These are phyloP conservation scores for Scaptomyza cyrtandrae DNA, from an alignment of 2,888 invertebrate species.

Conservation along the genomic window DNA sequence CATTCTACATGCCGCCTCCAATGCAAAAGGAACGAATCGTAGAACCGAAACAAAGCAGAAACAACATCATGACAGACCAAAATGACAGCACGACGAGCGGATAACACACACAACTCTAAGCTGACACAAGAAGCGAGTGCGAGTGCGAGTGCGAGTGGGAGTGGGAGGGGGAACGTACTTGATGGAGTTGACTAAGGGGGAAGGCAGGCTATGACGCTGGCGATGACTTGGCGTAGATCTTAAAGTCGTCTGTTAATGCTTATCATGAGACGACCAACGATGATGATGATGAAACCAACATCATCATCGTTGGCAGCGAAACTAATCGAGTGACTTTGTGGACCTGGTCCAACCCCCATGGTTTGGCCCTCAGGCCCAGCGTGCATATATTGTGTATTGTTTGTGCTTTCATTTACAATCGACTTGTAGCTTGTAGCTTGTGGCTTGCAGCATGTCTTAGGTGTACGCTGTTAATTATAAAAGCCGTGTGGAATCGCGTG, in stretches of 20 bases:
- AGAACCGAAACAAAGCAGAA: constrained; percentile 51
- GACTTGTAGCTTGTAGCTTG: constrained; percentile 49
- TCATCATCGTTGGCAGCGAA: constrained; percentile 66
- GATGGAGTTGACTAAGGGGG: constrained; percentile 32
- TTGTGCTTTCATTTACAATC: constrained; percentile 71
- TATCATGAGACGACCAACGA: constrained; percentile 57
- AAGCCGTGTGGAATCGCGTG: constrained; percentile 45
- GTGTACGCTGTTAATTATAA: constrained; percentile 69
- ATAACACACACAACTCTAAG: constrained; percentile 46
- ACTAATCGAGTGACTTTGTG: constrained; percentile 74
- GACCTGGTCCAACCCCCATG: constrained; percentile 64
- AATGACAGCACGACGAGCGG: constrained; percentile 50
- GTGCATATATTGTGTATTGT: constrained; percentile 53
- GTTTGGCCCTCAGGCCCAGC: constrained; percentile 28
- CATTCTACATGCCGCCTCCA: constrained; percentile 62
- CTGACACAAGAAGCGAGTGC: constrained; percentile 30
- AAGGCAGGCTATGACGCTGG: constrained; percentile 36
- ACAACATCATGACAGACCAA: constrained; percentile 56
- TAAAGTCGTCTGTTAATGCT: constrained; percentile 71
- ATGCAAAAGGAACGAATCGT: constrained; percentile 54
- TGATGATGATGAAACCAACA: constrained; percentile 65
- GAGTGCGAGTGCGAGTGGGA: constrained; percentile 10
- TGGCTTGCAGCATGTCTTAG: constrained; percentile 45
- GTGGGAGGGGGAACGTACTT: background rate
- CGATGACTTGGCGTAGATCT: constrained; percentile 72